Base-by-base conservation (phyloP, 2,113 vertebrate genomes). In the Cinclus mexicanus region DNA sequence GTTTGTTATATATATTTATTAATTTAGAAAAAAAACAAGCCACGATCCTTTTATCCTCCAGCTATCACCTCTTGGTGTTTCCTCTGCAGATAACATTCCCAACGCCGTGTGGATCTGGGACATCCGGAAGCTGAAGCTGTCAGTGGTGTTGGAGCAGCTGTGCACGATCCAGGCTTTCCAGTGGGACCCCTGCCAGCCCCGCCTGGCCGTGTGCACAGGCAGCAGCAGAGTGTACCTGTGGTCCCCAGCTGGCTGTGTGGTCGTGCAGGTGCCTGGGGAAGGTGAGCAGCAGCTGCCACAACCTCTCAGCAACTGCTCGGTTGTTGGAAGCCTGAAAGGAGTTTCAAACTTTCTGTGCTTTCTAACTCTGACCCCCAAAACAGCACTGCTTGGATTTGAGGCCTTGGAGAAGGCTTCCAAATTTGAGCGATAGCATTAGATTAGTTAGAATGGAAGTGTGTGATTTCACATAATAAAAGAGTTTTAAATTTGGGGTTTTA, bases 91-190 rank as follows among this genome's bases (percentile, higher is more conserved):
- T 97, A 99, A 98, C 84, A 97, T 99, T 95, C 98, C 99, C 33
- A 98, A 96, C 1, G 97, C 97, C 1, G 91, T 99, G 31, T 99
- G 99, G 99, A 97, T 99, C 93, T 99, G 99, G 99, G 98, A 99
- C 93, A 90, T 99, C 42, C 98, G 98, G 72, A 99, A 97, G 96
- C 97, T 99, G 98, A 97, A 97, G 25, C 98, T 98, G 55, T 97
- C 93, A 3, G 98, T 98, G 12, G 98, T 99, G 47, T 76, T 99
- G 9, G 98, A 99, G 95, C 99, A 99, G 93, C 98, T 98, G 28
- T 95, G 97, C 16, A 85, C 98, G 0, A 96, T 99, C 81, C 98
- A 99, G 14, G 94, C 94, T 22, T 99, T 99, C 95, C 98, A 98
- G 97, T 99, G 99, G 99, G 99, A 99, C 82, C 99, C 99, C 0